These are phyloP conservation scores for Lasioglossum oenotherae DNA, from an alignment of 2,888 invertebrate species.

Conservation along the genomic window DNA sequence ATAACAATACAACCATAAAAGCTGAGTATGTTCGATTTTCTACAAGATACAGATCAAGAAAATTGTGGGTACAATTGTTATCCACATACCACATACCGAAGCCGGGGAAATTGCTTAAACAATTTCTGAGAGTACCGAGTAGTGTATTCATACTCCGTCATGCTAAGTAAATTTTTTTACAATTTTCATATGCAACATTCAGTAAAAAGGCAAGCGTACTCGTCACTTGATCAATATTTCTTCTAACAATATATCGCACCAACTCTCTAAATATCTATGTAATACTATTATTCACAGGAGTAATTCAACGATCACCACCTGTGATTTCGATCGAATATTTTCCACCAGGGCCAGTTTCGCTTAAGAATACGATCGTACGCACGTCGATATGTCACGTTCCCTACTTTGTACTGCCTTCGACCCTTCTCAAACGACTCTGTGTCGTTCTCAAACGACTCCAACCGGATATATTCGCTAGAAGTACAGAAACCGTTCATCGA, in stretches of 20 bases:
- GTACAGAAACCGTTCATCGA: neutral
- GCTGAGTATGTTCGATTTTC: neutral
- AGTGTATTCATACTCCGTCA: neutral
- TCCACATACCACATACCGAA: neutral
- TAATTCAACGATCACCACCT: neutral
- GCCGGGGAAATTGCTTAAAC: neutral
- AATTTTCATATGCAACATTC: neutral
- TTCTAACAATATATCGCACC: neutral
- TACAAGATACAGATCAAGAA: neutral
- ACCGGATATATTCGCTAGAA: neutral
- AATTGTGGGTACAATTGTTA: neutral
- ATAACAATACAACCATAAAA: neutral
- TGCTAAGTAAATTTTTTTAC: neutral
- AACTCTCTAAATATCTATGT: neutral
- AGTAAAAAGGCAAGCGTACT: neutral
- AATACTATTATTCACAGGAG: slow-evolving; percentile 20
- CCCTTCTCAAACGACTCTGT: slow-evolving; percentile 18
- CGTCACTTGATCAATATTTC: neutral
- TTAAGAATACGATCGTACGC: neutral
- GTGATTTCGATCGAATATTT: neutral
- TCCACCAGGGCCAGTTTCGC: neutral
- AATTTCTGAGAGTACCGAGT: neutral
- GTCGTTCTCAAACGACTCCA: neutral
- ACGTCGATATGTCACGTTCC: neutral
- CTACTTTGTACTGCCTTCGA: slow-evolving; percentile 45